Base-by-base conservation (phyloP, 2,797 vertebrate species). In the Pseudomugil gertrudae region DNA sequence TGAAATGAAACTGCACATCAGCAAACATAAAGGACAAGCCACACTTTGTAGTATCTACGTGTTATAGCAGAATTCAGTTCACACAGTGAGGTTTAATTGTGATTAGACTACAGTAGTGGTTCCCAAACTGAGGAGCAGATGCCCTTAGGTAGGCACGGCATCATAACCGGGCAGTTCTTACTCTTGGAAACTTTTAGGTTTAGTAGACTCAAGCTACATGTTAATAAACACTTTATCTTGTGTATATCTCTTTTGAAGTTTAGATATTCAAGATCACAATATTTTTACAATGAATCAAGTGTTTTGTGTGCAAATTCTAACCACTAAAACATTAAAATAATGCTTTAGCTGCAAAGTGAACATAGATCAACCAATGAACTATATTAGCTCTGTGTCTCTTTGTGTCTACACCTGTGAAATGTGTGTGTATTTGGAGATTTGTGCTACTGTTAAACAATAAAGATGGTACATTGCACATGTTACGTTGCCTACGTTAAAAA, bases 31-130 rank as follows among this genome's bases (percentile, higher is more conserved):
- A 63, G 38, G 58, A 70, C 53, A 30, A 40, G 38, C 2, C 4
- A 30, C 33, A 29, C 15, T 50, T 19, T 52, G 51, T 32, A 24
- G 9, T 4, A 1, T 11, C 14, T 45, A 19, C 24, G 57, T 33
- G 56, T 68, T 48, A 55, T 11, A 58, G 30, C 54, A 63, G 17
- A 24, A 33, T 48, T 24, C 19, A 15, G 1, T 38, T 74, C 21
- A 5, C 52, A 17, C 36, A 13, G 33, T n/a, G 62, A 35, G n/a
- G 45, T 32, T 38, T 4, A 1, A 11, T 52, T 53, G 17, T 52
- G 45, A 59, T 38, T 33, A n/a, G 27, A 10, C 53, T 58, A 13
- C 21, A n/a, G 23, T 33, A 48, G 29, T 3, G 29, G 29, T 30
- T 30, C 29, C 6, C 29, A 30, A 30, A 30, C 29, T 30, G 29